A percentile compares a stretch with the other conserved stretches of the same genome.
Evolutionary conservation across 2,113 vertebrate species (phyloP).

Genomic region (Saguinus imperator): DNA sequence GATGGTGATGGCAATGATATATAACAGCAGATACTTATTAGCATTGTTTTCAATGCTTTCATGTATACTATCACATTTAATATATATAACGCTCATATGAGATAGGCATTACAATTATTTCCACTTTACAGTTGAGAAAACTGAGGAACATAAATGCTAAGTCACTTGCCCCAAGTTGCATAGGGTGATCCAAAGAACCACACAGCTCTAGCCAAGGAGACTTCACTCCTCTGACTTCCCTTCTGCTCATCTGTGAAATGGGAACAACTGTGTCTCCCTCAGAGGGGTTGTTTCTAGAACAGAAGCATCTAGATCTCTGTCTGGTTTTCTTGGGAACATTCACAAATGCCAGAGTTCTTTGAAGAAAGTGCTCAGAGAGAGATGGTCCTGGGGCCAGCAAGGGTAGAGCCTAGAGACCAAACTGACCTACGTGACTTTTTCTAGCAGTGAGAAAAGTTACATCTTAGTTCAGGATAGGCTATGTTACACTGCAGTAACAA

Average conservation of each 20-base stretch:
- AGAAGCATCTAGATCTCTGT: background rate
- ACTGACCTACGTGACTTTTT: background rate
- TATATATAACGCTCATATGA: background rate
- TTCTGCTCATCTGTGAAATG: background rate
- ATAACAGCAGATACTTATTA: background rate
- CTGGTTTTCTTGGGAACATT: background rate
- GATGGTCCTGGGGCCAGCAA: background rate
- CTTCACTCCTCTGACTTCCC: background rate
- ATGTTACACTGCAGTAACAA: background rate
- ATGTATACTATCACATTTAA: background rate
- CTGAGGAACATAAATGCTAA: background rate
- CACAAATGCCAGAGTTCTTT: background rate
- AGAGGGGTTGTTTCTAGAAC: background rate
- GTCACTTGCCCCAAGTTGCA: background rate
- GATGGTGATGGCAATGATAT: background rate
- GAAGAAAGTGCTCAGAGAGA: background rate
- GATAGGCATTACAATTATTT: background rate
- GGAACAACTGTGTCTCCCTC: background rate
- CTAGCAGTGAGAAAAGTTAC: background rate
- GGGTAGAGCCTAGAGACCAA: background rate
- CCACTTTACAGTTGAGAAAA: background rate
- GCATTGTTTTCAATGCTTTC: background rate
- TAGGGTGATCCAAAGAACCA: background rate
- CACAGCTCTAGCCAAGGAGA: background rate
- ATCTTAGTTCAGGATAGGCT: background rate